Conservation (phyloP, 2,797 vertebrate species). For the Sebastes aleutianus region DNA sequence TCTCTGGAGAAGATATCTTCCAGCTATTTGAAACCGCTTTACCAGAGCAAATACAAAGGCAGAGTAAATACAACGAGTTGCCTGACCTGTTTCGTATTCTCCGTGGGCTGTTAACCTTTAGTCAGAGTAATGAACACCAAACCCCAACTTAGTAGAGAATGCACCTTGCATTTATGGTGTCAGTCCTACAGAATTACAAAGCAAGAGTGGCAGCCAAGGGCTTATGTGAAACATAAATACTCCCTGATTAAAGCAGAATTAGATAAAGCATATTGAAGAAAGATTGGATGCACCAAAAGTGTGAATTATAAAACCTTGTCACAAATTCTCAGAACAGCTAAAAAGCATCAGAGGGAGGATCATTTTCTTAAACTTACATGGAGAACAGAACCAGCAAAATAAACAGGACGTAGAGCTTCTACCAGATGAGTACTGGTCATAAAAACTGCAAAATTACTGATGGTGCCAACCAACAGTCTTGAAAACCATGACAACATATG, state of each 20-base stretch:
- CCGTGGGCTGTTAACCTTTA: background rate
- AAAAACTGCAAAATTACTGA: background rate
- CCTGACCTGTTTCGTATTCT: conserved; percentile 24
- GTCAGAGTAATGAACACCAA: background rate
- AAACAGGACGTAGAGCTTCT: background rate
- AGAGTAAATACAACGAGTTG: conserved; percentile 13
- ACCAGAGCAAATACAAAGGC: background rate
- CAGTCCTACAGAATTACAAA: background rate
- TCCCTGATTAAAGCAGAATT: background rate
- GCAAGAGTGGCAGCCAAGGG: background rate
- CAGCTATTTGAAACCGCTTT: background rate
- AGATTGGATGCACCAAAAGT: background rate
- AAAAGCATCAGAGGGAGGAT: background rate
- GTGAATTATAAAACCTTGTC: background rate
- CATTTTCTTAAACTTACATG: too few species aligned
- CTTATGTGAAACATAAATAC: conserved; percentile 1
- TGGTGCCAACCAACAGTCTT: background rate
- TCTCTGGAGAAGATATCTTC: background rate
- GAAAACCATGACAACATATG: background rate
- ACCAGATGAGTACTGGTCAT: background rate
- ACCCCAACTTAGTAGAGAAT: background rate
- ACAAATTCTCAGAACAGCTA: background rate
- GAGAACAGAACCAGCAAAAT: background rate
- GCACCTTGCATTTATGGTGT: background rate
- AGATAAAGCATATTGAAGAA: background rate